Conservation (phyloP, 2,113 vertebrate species). For the Hirundichthys speculiger region DNA sequence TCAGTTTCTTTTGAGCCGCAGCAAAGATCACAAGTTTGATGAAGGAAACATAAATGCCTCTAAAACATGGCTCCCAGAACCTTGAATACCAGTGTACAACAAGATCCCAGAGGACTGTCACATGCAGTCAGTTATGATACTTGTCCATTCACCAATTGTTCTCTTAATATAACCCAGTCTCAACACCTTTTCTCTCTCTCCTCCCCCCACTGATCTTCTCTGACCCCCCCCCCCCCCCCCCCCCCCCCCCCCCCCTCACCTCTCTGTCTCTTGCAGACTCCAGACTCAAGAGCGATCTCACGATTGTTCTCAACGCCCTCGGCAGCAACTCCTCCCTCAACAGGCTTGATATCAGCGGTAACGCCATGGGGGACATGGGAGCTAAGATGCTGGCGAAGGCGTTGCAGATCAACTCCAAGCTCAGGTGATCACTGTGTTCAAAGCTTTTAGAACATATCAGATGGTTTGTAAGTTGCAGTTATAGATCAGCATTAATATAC, state of each 20-base stretch:
- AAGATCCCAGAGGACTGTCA: no score
- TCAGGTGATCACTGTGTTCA: conserved; percentile 81
- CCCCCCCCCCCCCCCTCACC: conserved; percentile 86
- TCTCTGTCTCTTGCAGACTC: conserved; percentile 96
- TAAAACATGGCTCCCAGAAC: no score
- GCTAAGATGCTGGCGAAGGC: conserved; percentile 98
- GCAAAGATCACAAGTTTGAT: no score
- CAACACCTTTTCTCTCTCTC: neutral
- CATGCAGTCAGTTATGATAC: neutral
- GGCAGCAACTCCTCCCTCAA: conserved; percentile 96
- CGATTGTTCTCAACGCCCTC: conserved; percentile 94
- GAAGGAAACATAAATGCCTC: no score
- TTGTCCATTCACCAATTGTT: neutral
- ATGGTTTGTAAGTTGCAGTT: no score
- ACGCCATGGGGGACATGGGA: conserved; percentile 97
- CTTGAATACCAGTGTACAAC: no score
- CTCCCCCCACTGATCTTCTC: neutral
- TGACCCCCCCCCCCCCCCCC: neutral
- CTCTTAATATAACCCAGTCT: neutral
- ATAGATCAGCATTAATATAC: neutral
- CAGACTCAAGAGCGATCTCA: conserved; percentile 92
- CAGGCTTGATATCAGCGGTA: conserved; percentile 95
- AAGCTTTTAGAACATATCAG: no score
- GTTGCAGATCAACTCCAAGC: conserved; percentile 97
- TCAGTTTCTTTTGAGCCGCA: no score